A percentile compares a stretch with the other conserved stretches of the same genome.
Evolutionary conservation across 2,113 vertebrate species (phyloP).

Genomic region (Xenus cinereus): DNA sequence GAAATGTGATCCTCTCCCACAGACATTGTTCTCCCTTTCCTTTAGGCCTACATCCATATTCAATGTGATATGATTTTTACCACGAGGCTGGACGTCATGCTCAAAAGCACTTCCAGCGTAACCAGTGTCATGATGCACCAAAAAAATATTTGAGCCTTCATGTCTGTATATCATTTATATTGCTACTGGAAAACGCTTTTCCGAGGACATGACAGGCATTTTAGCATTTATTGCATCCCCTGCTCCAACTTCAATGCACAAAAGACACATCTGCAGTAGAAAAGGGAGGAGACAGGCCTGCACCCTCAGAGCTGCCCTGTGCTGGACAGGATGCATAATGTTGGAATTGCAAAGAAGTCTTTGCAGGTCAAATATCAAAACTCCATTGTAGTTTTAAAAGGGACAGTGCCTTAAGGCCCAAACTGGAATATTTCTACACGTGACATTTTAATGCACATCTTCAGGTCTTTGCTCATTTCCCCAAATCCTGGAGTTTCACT

Average conservation of each 20-base stretch:
- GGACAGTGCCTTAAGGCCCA: background rate
- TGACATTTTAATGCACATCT: slow-evolving; percentile 5
- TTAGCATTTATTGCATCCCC: background rate
- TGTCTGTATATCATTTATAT: background rate
- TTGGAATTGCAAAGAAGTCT: background rate
- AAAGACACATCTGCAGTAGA: background rate
- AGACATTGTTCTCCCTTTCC: background rate
- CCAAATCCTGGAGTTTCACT: slow-evolving; percentile 36
- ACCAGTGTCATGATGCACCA: background rate
- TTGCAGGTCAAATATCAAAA: background rate
- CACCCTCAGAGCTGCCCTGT: background rate
- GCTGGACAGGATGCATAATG: background rate
- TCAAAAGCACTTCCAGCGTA: background rate
- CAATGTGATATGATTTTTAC: background rate
- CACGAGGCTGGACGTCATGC: background rate
- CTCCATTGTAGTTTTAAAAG: background rate
- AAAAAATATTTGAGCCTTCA: background rate
- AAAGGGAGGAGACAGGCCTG: background rate
- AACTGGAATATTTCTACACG: slow-evolving; percentile 14
- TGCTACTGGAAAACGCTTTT: background rate
- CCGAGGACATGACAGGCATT: background rate
- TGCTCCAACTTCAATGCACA: background rate
- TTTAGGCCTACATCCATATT: background rate
- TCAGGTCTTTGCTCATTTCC: slow-evolving; percentile 11
- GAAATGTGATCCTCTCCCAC: background rate